Conservation (phyloP, 2,888 invertebrate genomes). For the Pseudanteris insignis region DNA sequence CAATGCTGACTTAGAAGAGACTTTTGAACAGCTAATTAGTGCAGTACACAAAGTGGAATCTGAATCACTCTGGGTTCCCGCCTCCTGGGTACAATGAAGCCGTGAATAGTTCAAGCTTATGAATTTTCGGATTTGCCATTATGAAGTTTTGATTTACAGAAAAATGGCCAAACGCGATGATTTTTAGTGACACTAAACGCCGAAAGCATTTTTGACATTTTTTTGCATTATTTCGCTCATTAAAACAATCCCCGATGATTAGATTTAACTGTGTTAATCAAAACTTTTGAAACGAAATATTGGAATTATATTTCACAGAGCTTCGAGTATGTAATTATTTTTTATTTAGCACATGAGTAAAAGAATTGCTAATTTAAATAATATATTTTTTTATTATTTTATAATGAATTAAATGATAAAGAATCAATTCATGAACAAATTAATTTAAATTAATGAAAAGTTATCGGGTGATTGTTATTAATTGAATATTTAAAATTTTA, state of each 20-base stretch:
- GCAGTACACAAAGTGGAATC: slow-evolving; percentile 86
- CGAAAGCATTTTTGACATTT: slow-evolving; percentile 12
- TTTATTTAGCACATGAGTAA: too few species aligned
- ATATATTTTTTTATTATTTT: too few species aligned
- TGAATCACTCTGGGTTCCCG: slow-evolving; percentile 96
- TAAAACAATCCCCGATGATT: too few species aligned
- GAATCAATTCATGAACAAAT: slow-evolving; percentile 1
- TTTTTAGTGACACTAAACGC: slow-evolving; percentile 24
- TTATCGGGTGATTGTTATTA: slow-evolving; percentile 7
- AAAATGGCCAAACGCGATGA: slow-evolving; percentile 11
- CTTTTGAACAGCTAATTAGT: slow-evolving; percentile 85
- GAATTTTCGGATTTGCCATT: slow-evolving; percentile 17
- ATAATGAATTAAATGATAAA: too few species aligned
- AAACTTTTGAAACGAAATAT: too few species aligned
- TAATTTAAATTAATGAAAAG: slow-evolving; percentile 2
- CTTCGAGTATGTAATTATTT: too few species aligned
- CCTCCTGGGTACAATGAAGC: slow-evolving; percentile 87
- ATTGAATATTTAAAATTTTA: slow-evolving; percentile 37
- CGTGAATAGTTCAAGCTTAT: background rate
- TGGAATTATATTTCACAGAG: too few species aligned
- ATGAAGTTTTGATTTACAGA: background rate
- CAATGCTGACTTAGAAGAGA: slow-evolving; percentile 88
- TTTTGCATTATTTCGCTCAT: background rate
- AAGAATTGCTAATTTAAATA: too few species aligned
- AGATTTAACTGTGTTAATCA: too few species aligned